A percentile compares a stretch with the other conserved stretches of the same genome.
Evolutionary conservation across 2,113 vertebrate species (phyloP).

Genomic region (Alces alces): DNA sequence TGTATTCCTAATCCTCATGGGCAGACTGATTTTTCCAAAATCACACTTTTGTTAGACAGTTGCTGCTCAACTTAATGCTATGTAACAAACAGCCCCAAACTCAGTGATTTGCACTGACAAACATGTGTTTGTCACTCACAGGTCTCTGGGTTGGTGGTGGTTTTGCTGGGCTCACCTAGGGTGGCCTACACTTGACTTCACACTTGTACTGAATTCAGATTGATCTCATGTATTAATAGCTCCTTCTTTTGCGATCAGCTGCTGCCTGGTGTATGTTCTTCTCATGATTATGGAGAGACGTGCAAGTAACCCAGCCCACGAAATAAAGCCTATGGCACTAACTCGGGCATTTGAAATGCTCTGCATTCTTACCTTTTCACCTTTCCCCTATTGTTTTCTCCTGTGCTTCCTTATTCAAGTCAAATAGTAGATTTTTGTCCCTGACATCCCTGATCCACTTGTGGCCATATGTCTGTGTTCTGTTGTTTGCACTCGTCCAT

Average conservation of each 20-base stretch:
- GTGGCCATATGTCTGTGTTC: background rate
- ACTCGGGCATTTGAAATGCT: background rate
- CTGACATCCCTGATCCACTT: background rate
- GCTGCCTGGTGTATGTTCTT: background rate
- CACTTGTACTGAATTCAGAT: background rate
- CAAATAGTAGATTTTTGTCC: background rate
- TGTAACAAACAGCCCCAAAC: background rate
- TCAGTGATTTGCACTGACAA: background rate
- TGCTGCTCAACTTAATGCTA: background rate
- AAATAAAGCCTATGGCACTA: background rate
- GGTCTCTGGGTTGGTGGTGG: background rate
- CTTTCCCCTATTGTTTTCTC: background rate
- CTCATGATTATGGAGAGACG: background rate
- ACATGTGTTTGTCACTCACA: background rate
- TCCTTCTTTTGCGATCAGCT: background rate
- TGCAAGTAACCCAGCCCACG: background rate
- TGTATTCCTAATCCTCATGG: background rate
- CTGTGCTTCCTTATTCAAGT: background rate
- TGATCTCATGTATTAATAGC: background rate
- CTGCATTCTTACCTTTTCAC: background rate
- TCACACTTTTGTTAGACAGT: background rate
- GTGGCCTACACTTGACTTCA: background rate
- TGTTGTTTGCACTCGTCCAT: background rate
- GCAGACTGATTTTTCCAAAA: background rate
- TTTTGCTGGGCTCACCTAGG: background rate